Percentiles rank a stretch among this genome's conserved stretches.
These are phyloP conservation scores for Mirounga angustirostris DNA, from an alignment of 2,113 vertebrate genomes.

Conservation along the genomic window DNA sequence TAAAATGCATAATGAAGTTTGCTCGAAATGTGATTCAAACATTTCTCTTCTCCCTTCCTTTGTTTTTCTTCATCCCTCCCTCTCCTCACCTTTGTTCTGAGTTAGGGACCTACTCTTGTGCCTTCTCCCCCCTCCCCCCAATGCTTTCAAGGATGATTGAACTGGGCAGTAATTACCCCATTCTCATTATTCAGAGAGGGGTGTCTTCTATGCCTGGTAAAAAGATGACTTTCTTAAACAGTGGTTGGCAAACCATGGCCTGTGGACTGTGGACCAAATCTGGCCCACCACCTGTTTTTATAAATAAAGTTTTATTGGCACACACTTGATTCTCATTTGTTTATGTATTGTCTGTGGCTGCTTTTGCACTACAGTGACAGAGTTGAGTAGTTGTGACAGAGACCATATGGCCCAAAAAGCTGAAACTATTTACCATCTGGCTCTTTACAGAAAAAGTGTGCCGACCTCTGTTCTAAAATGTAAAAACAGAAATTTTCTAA, in stretches of 20 bases:
- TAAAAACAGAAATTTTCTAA: slow-evolving; percentile 38
- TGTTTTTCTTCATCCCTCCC: background rate
- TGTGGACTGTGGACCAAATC: background rate
- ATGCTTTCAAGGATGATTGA: background rate
- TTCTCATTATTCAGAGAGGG: background rate
- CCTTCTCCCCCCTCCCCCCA: background rate
- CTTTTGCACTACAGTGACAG: background rate
- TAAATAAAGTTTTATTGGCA: slow-evolving; percentile 61
- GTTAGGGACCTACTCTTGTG: background rate
- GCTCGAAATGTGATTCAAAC: background rate
- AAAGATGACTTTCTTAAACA: slow-evolving; percentile 21
- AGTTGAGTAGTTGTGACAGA: slow-evolving; percentile 7
- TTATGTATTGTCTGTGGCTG: background rate
- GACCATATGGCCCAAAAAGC: slow-evolving; percentile 15
- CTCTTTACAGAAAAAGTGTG: slow-evolving; percentile 28
- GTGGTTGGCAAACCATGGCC: background rate
- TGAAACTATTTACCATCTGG: slow-evolving; percentile 65
- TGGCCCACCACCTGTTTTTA: background rate
- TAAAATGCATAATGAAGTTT: background rate
- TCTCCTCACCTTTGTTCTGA: background rate
- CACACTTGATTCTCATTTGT: background rate
- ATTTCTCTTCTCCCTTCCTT: background rate
- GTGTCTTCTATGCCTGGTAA: background rate
- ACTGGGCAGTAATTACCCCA: background rate
- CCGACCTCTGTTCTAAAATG: slow-evolving; percentile 37